phyloP scores from a whole-genome alignment of 2,888 invertebrate species.

The Eupithecia subumbrata region DNA sequence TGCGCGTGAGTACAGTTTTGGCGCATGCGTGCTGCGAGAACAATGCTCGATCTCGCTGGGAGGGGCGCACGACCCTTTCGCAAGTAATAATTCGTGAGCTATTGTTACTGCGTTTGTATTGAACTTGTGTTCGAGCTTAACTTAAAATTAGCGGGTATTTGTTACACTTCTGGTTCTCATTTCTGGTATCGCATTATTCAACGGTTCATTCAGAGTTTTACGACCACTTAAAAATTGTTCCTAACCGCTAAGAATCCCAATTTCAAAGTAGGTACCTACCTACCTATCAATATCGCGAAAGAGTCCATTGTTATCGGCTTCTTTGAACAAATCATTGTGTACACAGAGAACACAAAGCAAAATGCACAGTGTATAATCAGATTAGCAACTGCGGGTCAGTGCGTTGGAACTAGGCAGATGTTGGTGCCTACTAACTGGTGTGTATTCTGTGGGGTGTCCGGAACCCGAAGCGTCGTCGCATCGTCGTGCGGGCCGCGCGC shows the following conservation, averaged over 20 bases:
- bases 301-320: conserved; percentile 44
- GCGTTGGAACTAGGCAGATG: conserved; percentile 66
- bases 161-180: conserved; percentile 30
- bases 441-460: conserved; percentile 41
- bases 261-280: conserved; percentile 5
- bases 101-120: conserved; percentile 50
- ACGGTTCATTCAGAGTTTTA: conserved; percentile 14
- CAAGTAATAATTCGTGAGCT: conserved; percentile 55
- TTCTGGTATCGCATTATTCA: conserved; percentile 26
- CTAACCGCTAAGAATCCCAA: conserved; percentile 13
- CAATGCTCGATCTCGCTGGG: conserved; percentile 55
- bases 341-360: conserved; percentile 54
- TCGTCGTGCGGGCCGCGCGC: conserved; percentile 62
- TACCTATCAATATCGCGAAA: conserved; percentile 19
- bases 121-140: conserved; percentile 47
- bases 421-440: conserved; percentile 18
- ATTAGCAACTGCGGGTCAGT: conserved; percentile 74
- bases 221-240: conserved; percentile 14
- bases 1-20: conserved; percentile 51
- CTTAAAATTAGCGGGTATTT: conserved; percentile 41
- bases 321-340: conserved; percentile 47
- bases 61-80: conserved; percentile 61
- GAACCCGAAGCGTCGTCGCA: conserved; percentile 38
- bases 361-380: conserved; percentile 70
- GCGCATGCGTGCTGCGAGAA: conserved; percentile 54